Conservation (phyloP, 37 sponge, comb jelly and placozoan species). For the Agelas oroides region DNA sequence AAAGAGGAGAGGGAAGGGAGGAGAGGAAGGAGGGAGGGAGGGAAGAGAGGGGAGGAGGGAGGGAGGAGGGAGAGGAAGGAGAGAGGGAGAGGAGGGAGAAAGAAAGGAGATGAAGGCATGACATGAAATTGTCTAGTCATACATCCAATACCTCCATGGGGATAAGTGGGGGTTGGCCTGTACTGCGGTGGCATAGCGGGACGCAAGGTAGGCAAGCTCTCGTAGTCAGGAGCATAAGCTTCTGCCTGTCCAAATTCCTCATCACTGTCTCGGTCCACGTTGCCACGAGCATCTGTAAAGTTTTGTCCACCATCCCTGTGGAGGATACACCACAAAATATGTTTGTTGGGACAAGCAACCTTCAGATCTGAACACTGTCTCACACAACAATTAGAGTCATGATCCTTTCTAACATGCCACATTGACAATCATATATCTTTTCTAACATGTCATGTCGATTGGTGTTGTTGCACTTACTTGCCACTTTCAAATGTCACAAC, state of each 20-base stretch:
- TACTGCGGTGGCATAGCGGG: conserved; percentile 71
- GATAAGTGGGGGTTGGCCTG: conserved; percentile 72
- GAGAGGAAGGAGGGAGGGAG: not conserved
- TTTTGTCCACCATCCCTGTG: not conserved
- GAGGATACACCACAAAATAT: too few relatives aligned
- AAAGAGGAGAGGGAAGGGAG: too few relatives aligned
- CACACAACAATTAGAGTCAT: too few relatives aligned
- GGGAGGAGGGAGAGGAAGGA: conserved; percentile 3
- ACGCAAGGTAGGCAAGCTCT: conserved; percentile 63
- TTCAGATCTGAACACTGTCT: too few relatives aligned
- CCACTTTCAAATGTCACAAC: too few relatives aligned
- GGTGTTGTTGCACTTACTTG: too few relatives aligned
- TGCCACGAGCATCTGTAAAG: conserved; percentile 51
- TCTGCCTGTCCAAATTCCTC: conserved; percentile 30
- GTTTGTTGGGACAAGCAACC: too few relatives aligned
- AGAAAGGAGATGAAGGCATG: not conserved
- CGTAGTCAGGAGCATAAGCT: conserved; percentile 72
- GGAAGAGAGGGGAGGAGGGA: not conserved
- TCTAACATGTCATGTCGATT: too few relatives aligned
- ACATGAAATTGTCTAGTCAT: too few relatives aligned
- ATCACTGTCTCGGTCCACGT: conserved; percentile 47
- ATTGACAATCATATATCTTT: too few relatives aligned
- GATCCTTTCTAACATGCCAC: too few relatives aligned
- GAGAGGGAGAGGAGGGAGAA: conserved; percentile 19
- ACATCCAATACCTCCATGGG: conserved; percentile 7